A percentile compares a stretch with the other conserved stretches of the same genome.
phyloP scores from a whole-genome alignment of 2,113 vertebrate species.

The Rissa tridactyla region DNA sequence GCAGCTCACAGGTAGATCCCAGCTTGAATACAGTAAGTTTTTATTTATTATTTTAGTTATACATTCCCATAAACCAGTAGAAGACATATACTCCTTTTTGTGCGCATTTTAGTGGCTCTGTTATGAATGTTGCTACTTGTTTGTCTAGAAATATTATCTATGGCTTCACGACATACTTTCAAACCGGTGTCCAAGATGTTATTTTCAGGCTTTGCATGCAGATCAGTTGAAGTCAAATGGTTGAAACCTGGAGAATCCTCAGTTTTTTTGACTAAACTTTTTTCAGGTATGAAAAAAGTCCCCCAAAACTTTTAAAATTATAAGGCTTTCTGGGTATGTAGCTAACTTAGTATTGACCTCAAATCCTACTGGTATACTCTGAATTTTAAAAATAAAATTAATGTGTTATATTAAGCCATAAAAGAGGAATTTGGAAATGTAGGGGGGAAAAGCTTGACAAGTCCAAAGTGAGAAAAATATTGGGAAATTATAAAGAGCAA shows the following conservation, averaged over 20 bases:
- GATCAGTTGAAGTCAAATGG: background rate
- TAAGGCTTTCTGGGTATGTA: background rate
- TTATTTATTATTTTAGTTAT: background rate
- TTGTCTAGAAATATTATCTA: background rate
- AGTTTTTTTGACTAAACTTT: background rate
- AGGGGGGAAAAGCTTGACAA: background rate
- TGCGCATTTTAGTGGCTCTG: background rate
- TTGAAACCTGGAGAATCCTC: background rate
- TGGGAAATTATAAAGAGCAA: background rate
- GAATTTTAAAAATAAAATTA: background rate
- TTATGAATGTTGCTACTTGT: background rate
- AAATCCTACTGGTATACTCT: background rate
- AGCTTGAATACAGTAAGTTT: background rate
- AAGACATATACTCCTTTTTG: background rate
- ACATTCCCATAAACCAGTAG: background rate
- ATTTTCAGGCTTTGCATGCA: background rate
- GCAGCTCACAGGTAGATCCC: background rate
- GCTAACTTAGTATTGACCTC: background rate
- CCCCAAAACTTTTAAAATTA: background rate
- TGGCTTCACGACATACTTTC: background rate
- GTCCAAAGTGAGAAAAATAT: background rate
- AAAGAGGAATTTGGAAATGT: background rate
- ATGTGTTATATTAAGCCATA: background rate
- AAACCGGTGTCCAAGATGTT: background rate
- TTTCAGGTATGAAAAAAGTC: background rate